Base-by-base conservation (phyloP, 2,113 vertebrate genomes). In the Platysternon megacephalum region DNA sequence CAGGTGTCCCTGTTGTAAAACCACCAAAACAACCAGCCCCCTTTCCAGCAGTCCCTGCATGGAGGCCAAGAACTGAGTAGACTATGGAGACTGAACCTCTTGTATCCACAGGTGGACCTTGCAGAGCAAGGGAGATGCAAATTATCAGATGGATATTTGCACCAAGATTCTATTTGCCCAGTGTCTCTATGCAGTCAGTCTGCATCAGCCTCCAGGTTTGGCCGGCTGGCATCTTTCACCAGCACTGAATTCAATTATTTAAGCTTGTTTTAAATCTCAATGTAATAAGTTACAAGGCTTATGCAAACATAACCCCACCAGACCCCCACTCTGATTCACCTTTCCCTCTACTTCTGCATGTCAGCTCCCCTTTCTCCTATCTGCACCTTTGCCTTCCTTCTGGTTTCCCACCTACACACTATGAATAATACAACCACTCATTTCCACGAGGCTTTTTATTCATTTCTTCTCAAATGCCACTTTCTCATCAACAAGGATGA, bases 121-220 rank as follows among this genome's bases (percentile, higher is more conserved):
- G 42, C 94, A 65, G 56, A 94, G 95, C 85, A 91, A 28, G 65
- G n/a, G n/a, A 72, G 65, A 11, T 72, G 65, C 65, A 90, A 93
- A 96, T n/a, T n/a, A 74, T 44, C 32, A 89, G 86, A 72, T 78
- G 89, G 94, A 88, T 93, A 81, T 80, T 56, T 88, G 56, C 46
- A 76, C 58, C 83, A 44, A 82, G 92, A 68, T 86, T 92, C 85
- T 93, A 94, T 84, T 89, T 92, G 94, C 46, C n/a, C 81, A 58
- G 6, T 9, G 52, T 79, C 61, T 72, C 65, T 87, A 19, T 84
- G 53, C 32, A 65, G 46, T 93, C 84, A 93, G 80, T 13, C 74
- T 29, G 35, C n/a, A 81, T 84, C 76, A 79, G 49, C 84, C 87
- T 21, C 3, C 58, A 84, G 44, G 42, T 39, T 5, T 72, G 65